Evolutionary conservation across 2,888 invertebrate species (phyloP).

Genomic region (Alcis repandata): DNA sequence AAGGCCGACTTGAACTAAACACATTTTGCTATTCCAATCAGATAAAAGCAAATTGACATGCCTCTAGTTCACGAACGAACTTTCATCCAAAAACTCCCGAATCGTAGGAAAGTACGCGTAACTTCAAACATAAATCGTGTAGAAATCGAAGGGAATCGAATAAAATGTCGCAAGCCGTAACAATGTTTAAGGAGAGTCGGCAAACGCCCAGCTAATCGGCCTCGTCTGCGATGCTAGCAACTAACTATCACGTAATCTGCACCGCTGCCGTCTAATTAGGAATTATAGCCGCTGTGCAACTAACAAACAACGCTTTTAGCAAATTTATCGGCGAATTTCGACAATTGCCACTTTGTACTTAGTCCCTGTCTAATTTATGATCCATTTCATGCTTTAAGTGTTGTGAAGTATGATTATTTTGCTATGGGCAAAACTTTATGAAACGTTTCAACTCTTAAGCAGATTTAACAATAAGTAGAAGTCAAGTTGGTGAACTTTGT

Average conservation of each 20-base stretch:
- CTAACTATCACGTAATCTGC: slow-evolving; percentile 33
- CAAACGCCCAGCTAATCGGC: slow-evolving; percentile 65
- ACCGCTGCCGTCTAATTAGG: slow-evolving; percentile 64
- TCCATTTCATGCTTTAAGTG: slow-evolving; percentile 28
- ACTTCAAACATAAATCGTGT: slow-evolving; percentile 54
- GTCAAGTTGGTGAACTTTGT: slow-evolving; percentile 10
- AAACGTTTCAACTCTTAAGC: slow-evolving; percentile 18
- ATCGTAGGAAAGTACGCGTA: slow-evolving; percentile 35
- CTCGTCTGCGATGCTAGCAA: slow-evolving; percentile 9
- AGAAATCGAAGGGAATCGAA: slow-evolving; percentile 52
- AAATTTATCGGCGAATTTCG: slow-evolving; percentile 71
- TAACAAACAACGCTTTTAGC: slow-evolving; percentile 69
- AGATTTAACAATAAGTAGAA: slow-evolving; percentile 13
- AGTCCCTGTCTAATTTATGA: slow-evolving; percentile 41
- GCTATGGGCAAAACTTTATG: slow-evolving; percentile 13
- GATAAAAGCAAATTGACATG: slow-evolving; percentile 47
- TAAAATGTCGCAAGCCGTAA: slow-evolving; percentile 50
- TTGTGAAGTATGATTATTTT: slow-evolving; percentile 27
- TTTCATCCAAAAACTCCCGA: slow-evolving; percentile 39
- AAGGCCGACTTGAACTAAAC: slow-evolving; percentile 32
- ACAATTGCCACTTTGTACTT: slow-evolving; percentile 64
- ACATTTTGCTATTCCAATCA: slow-evolving; percentile 39
- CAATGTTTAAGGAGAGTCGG: slow-evolving; percentile 33
- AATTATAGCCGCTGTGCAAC: slow-evolving; percentile 65
- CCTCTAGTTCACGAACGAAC: slow-evolving; percentile 42